Conservation (phyloP, 2,113 vertebrate species). For the Cynocephalus volans region DNA sequence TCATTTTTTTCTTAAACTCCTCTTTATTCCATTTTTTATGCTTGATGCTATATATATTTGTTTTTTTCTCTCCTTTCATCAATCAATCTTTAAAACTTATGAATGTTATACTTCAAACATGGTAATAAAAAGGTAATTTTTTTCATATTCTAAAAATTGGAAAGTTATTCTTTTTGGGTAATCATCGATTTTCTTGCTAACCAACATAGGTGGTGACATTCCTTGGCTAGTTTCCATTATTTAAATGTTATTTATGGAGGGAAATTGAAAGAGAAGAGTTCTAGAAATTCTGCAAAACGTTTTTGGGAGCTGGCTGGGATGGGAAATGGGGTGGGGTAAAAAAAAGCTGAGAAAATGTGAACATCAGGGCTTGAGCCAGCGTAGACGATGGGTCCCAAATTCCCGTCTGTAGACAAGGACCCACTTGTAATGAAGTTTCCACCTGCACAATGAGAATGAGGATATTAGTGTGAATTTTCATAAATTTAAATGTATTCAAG, state of each 20-base stretch:
- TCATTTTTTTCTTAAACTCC: background rate
- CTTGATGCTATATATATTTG: background rate
- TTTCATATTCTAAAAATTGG: background rate
- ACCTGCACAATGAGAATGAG: background rate
- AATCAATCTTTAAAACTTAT: background rate
- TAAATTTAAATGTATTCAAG: background rate
- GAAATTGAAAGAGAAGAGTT: background rate
- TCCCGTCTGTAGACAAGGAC: background rate
- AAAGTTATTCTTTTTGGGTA: background rate
- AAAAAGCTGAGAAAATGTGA: fast-evolving
- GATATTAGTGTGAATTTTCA: background rate
- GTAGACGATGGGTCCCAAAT: background rate
- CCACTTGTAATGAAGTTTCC: background rate
- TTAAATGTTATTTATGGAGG: background rate
- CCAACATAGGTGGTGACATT: background rate
- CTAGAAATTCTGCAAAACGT: background rate
- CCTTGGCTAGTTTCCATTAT: background rate
- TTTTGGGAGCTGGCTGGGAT: background rate
- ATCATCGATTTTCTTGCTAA: background rate
- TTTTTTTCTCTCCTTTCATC: conserved; percentile 19
- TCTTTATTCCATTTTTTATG: background rate
- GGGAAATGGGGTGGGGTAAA: no score
- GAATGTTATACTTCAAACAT: background rate
- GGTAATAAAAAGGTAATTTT: background rate
- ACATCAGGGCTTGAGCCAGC: background rate